Base-by-base conservation (phyloP, 2,113 vertebrate genomes). In the Fregata magnificens region DNA sequence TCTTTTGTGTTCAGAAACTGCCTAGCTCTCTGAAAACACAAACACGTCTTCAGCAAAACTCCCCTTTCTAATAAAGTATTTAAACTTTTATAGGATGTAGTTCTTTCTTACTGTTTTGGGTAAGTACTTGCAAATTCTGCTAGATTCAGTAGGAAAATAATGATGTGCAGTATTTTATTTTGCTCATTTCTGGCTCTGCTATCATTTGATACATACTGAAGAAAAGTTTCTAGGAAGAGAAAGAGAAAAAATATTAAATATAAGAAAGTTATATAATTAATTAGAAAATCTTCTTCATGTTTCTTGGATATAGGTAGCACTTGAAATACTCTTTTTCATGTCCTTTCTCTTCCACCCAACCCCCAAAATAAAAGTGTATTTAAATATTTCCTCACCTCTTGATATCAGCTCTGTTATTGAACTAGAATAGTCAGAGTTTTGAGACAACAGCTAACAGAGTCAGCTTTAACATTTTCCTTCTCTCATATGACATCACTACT, bases 1-100 rank as follows among this genome's bases (percentile, higher is more conserved):
- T 70, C n/a, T 86, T 92, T 62, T 82, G 31, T 82, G 31, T 88
- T 92, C 29, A 73, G 72, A 70, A 95, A 36, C 25, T 36, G n/a
- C 56, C 56, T 61, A 45, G 24, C 21, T 49, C 65, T 79, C 63
- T 84, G 59, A 78, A 96, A 73, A 85, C 13, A 53, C 31, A 88
- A 79, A 69, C 31, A 21, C 5, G 1, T 18, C 31, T 90, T 90
- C 55, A 81, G 10, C 52, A 58, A 56, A 95, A 61, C 16, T 21
- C 7, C 24, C 25, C 21, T 58, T 77, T 58, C 34, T 78, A 69
- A 58, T 47, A 16, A 52, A 73, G 10, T 38, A 49, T 38, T 70
- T 88, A 45, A 73, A 50, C 29, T 88, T 65, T 40, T 76, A 31
- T 4, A 52, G 58, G 28, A 36, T 63, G 17, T 65, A 74, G 14